These are phyloP conservation scores for Poeciliopsis infans DNA, from an alignment of 2,797 vertebrate species.

Conservation along the genomic window DNA sequence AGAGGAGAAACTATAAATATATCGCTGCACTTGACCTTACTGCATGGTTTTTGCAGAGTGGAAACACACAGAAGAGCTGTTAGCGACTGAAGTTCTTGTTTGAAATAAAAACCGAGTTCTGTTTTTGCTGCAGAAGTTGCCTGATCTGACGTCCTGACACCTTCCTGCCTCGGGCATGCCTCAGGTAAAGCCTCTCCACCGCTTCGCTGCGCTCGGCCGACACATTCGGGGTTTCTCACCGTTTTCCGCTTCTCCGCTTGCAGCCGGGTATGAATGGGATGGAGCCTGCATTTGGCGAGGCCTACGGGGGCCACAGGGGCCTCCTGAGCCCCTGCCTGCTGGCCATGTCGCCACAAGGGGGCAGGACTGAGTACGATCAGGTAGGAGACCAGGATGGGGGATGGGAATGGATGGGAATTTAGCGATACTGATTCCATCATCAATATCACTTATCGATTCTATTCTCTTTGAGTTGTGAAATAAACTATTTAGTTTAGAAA, in stretches of 20 bases:
- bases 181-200: slow-evolving; percentile 67
- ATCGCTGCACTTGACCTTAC: too few species aligned
- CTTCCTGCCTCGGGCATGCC: slow-evolving; percentile 78
- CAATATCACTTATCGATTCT: too few species aligned
- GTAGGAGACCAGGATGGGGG: slow-evolving; percentile 43
- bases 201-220: background rate
- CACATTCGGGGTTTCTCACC: slow-evolving; percentile 1
- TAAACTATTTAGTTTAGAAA: too few species aligned
- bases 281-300: slow-evolving; percentile 83
- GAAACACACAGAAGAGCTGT: background rate
- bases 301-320: slow-evolving; percentile 75
- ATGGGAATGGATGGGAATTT: background rate
- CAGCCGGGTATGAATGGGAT: slow-evolving; percentile 83
- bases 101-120: background rate
- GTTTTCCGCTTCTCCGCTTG: slow-evolving; percentile 8
- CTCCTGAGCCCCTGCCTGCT: slow-evolving; percentile 75
- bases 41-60: background rate
- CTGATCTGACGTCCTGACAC: slow-evolving; percentile 57
- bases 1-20: too few species aligned
- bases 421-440: too few species aligned
- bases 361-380: slow-evolving; percentile 79
- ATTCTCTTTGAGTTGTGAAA: too few species aligned
- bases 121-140: slow-evolving; percentile 42
- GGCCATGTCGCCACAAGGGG: slow-evolving; percentile 78
- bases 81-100: background rate